Conservation (phyloP, 2,797 vertebrate species). For the Hippopotamyrus pictus region DNA sequence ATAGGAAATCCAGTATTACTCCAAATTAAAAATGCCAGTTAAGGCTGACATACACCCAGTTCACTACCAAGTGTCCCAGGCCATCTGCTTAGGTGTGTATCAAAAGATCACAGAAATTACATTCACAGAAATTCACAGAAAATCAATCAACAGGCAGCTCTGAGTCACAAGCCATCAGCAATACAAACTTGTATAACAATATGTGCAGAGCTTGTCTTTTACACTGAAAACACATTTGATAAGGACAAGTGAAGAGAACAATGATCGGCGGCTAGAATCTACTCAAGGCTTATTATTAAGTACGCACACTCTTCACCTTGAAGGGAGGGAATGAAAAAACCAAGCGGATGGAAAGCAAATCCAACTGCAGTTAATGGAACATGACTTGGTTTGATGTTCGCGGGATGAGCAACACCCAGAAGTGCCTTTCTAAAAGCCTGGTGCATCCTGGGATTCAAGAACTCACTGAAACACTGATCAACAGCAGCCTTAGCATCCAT, state of each 20-base stretch:
- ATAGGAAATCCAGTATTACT: background rate
- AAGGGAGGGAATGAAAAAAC: background rate
- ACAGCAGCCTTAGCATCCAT: background rate
- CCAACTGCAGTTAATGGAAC: background rate
- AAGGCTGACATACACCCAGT: background rate
- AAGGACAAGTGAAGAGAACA: background rate
- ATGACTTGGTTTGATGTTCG: background rate
- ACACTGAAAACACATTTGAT: background rate
- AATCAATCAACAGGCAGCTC: background rate
- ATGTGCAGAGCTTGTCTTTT: slow-evolving; percentile 8
- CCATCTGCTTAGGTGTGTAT: background rate
- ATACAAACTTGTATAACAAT: background rate
- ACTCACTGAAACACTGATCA: background rate
- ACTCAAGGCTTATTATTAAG: background rate
- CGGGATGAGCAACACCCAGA: background rate
- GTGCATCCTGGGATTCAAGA: background rate
- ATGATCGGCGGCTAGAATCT: background rate
- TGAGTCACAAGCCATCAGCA: background rate
- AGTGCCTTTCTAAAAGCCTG: background rate
- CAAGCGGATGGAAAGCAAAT: background rate
- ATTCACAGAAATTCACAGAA: background rate
- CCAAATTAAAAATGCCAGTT: background rate
- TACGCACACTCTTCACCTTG: background rate
- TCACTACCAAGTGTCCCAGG: background rate
- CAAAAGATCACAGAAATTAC: background rate